phyloP scores from a whole-genome alignment of 2,113 vertebrate species.

The Pygoscelis antarcticus region DNA sequence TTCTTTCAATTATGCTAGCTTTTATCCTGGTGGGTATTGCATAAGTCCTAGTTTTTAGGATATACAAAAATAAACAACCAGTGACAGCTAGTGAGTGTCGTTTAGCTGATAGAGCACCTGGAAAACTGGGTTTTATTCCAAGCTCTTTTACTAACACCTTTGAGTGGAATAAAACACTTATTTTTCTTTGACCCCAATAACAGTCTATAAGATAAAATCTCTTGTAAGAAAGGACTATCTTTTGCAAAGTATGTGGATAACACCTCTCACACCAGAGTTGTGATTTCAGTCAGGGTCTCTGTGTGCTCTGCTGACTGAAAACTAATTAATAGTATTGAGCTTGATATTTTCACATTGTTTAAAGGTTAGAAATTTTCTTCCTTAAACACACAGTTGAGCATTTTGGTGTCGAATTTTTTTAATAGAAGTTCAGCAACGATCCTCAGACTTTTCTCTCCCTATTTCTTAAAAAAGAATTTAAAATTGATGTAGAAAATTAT shows the following conservation, averaged over 20 bases:
- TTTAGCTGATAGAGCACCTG: neutral
- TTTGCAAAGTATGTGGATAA: neutral
- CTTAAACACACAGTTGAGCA: conserved; percentile 19
- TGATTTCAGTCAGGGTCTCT: neutral
- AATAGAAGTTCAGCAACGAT: neutral
- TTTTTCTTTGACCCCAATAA: neutral
- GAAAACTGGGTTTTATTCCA: neutral
- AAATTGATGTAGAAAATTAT: conserved; percentile 60
- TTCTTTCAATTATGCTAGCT: neutral
- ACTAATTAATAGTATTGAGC: neutral
- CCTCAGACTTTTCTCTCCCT: neutral
- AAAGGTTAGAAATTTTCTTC: conserved; percentile 49
- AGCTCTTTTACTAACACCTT: neutral
- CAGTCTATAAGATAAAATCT: neutral
- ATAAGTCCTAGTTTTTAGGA: neutral
- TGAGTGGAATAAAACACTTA: neutral
- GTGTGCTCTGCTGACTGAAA: neutral
- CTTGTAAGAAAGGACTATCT: neutral
- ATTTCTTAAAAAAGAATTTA: conserved; percentile 20
- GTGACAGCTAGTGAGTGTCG: neutral
- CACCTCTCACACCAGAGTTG: neutral
- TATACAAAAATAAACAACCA: neutral
- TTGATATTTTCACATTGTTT: conserved; percentile 13
- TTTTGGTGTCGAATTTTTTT: neutral
- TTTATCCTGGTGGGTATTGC: neutral